Evolutionary conservation across 2,113 vertebrate species (phyloP).

Genomic region (Phalacrocorax brasilianus): DNA sequence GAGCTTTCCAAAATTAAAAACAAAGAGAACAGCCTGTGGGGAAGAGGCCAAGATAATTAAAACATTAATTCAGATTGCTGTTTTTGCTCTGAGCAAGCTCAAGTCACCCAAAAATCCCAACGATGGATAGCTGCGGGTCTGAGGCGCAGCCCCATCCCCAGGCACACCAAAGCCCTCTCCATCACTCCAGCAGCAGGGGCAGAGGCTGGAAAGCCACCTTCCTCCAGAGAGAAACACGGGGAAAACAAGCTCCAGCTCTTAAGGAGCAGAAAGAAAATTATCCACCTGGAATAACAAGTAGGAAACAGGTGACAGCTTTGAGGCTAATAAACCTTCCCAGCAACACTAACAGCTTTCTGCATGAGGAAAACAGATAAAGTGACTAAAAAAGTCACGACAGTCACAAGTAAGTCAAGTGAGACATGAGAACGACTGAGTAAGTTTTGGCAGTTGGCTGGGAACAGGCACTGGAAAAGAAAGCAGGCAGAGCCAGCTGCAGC

Average conservation of each 20-base stretch:
- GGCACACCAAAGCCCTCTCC: not conserved
- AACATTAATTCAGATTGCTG: slow-evolving; percentile 64
- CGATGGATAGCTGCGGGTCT: not conserved
- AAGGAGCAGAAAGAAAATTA: not conserved
- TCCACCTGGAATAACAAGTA: slow-evolving; percentile 2
- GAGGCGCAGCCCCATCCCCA: not conserved
- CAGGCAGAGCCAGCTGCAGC: not conserved
- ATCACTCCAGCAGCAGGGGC: not conserved
- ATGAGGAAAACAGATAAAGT: not conserved
- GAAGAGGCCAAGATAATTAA: slow-evolving; percentile 62
- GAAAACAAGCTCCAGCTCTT: not conserved
- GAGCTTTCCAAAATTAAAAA: slow-evolving; percentile 54
- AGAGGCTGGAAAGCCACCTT: not conserved
- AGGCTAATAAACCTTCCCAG: slow-evolving; percentile 16
- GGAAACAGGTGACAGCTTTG: not conserved
- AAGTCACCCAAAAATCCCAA: not conserved
- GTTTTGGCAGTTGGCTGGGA: not conserved
- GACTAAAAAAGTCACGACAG: slow-evolving; percentile 36
- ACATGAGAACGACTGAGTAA: not conserved
- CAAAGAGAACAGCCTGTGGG: slow-evolving; percentile 44
- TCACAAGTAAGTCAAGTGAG: not conserved
- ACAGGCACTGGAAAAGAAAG: not conserved
- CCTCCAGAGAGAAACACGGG: not conserved
- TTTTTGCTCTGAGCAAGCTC: not conserved
- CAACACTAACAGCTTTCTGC: not conserved